Conservation (phyloP, 2,113 vertebrate genomes). For the Micromys minutus region DNA sequence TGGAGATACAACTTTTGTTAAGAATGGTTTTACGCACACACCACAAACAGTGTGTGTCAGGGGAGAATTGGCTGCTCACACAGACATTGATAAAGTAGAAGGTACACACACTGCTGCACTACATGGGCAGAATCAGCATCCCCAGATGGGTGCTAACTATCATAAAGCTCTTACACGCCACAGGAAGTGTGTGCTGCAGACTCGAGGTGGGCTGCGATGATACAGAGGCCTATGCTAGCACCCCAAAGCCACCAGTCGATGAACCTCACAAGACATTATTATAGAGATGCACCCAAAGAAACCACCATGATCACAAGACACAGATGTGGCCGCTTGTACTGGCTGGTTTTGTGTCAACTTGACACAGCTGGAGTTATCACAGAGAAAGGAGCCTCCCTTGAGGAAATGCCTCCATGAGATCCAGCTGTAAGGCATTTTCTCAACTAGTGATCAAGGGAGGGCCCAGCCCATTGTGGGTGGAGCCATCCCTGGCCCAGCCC, state of each 20-base stretch:
- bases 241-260: background rate
- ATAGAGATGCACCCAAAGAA: background rate
- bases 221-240: too few species aligned
- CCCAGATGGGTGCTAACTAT: background rate
- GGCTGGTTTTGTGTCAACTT: too few species aligned
- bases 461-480: too few species aligned
- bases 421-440: too few species aligned
- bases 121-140: background rate
- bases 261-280: background rate
- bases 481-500: too few species aligned
- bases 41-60: background rate
- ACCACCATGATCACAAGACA: background rate
- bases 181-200: background rate
- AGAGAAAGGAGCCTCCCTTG: too few species aligned
- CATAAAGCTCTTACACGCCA: background rate
- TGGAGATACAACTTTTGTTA: background rate
- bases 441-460: too few species aligned
- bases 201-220: background rate
- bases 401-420: too few species aligned
- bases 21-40: background rate
- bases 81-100: background rate
- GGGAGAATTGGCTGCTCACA: background rate
- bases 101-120: too few species aligned
- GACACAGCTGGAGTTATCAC: too few species aligned
- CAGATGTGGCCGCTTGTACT: too few species aligned